phyloP scores from a whole-genome alignment of 2,113 vertebrate species.

The Sylvicapra grimmia region DNA sequence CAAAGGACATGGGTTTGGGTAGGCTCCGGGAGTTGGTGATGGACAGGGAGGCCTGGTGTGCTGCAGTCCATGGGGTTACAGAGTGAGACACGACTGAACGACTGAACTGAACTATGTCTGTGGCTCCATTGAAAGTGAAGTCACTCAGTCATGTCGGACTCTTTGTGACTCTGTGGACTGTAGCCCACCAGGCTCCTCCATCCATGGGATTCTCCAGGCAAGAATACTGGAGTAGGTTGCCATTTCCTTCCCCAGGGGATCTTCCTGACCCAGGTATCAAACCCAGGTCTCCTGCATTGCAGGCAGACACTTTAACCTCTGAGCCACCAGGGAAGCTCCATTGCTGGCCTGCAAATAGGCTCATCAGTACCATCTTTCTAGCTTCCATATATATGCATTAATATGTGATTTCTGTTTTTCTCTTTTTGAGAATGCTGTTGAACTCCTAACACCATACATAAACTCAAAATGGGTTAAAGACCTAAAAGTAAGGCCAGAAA shows the following conservation, averaged over 20 bases:
- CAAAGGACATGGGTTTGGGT: not conserved
- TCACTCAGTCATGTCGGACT: rapidly evolving
- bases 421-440: not conserved
- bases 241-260: no score
- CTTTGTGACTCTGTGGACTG: no score
- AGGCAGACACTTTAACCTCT: no score
- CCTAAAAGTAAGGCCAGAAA: not conserved
- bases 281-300: no score
- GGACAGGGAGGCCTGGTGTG: rapidly evolving
- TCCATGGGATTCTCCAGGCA: no score
- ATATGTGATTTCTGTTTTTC: not conserved
- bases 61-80: not conserved
- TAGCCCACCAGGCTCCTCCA: no score
- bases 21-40: rapidly evolving
- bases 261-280: no score
- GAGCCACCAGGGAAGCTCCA: not conserved
- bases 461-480: not conserved
- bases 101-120: not conserved
- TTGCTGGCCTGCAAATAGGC: not conserved
- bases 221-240: no score
- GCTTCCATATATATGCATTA: not conserved
- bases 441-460: not conserved
- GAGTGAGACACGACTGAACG: not conserved
- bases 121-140: no score
- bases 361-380: not conserved